A percentile compares a stretch with the other conserved stretches of the same genome.
Conservation (phyloP, 2,797 vertebrate genomes). For the Gephyroberyx darwinii region DNA sequence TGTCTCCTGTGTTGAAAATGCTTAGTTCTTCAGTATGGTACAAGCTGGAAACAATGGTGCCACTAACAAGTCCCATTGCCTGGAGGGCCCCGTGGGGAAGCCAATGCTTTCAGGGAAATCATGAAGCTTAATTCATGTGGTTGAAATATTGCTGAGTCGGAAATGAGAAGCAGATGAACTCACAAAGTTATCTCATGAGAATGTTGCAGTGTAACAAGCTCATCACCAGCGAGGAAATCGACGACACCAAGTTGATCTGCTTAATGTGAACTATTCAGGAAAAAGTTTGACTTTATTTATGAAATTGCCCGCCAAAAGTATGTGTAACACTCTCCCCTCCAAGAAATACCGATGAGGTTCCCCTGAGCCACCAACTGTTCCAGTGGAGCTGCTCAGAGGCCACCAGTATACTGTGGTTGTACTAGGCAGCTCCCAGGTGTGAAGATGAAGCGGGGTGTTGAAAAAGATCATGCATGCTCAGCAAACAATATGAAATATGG, state of each 20-base stretch:
- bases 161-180: conserved; percentile 78
- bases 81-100: conserved; percentile 44
- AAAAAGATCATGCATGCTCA: not conserved
- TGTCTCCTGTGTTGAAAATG: conserved; percentile 41
- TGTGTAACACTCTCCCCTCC: not conserved
- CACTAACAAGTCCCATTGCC: conserved; percentile 38
- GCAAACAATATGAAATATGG: not conserved
- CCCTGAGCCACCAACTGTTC: not conserved
- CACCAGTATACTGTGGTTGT: not conserved
- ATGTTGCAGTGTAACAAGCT: conserved; percentile 22
- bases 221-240: conserved; percentile 10
- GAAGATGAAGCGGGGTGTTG: no score
- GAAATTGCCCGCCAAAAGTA: not conserved
- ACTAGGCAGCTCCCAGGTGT: no score
- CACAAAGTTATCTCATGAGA: conserved; percentile 47
- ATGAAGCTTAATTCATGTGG: conserved; percentile 69
- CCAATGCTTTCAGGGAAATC: conserved; percentile 59
- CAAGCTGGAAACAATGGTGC: conserved; percentile 67
- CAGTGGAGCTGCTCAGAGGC: not conserved
- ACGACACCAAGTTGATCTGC: conserved; percentile 24
- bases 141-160: conserved; percentile 66
- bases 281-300: not conserved
- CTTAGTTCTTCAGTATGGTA: conserved; percentile 41
- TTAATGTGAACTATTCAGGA: conserved; percentile 23
- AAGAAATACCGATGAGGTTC: not conserved